Evolutionary conservation across 2,888 invertebrate species (phyloP).

Genomic region (Molorchus minor): DNA sequence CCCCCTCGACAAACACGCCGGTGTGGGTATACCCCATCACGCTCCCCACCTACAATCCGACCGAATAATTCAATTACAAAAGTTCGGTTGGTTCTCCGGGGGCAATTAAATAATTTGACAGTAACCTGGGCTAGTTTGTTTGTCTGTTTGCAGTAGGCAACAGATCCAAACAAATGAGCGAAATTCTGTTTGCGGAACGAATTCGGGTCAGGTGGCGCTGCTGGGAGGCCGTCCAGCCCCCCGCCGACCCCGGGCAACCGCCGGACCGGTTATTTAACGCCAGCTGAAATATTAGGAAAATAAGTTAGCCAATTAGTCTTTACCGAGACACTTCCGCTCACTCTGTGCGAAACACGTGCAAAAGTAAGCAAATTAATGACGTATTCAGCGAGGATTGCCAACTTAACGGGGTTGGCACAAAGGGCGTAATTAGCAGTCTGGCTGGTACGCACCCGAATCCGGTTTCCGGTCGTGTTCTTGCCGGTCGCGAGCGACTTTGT

Average conservation of each 20-base stretch:
- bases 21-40: neutral
- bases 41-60: neutral
- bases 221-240: neutral
- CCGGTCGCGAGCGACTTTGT: slow-evolving; percentile 1
- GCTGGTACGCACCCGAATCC: slow-evolving; percentile 6
- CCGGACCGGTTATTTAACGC: neutral
- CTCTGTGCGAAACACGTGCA: slow-evolving; percentile 25
- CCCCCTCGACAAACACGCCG: too few relatives aligned
- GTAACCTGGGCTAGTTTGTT: slow-evolving; percentile 21
- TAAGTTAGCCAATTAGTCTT: slow-evolving; percentile 28
- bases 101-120: slow-evolving; percentile 21
- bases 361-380: slow-evolving; percentile 37
- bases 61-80: slow-evolving; percentile 13
- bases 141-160: slow-evolving; percentile 10
- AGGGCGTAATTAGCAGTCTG: slow-evolving; percentile 22
- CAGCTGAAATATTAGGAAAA: slow-evolving; percentile 19
- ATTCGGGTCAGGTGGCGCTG: slow-evolving; percentile 23
- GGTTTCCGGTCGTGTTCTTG: slow-evolving; percentile 2
- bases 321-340: slow-evolving; percentile 28
- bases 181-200: slow-evolving; percentile 3
- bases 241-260: too few relatives aligned
- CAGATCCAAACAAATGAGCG: neutral
- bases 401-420: slow-evolving; percentile 25
- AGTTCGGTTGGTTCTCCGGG: slow-evolving; percentile 9
- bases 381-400: slow-evolving; percentile 31